These are phyloP conservation scores for Eonycteris spelaea DNA, from an alignment of 2,113 vertebrate genomes.

Conservation along the genomic window DNA sequence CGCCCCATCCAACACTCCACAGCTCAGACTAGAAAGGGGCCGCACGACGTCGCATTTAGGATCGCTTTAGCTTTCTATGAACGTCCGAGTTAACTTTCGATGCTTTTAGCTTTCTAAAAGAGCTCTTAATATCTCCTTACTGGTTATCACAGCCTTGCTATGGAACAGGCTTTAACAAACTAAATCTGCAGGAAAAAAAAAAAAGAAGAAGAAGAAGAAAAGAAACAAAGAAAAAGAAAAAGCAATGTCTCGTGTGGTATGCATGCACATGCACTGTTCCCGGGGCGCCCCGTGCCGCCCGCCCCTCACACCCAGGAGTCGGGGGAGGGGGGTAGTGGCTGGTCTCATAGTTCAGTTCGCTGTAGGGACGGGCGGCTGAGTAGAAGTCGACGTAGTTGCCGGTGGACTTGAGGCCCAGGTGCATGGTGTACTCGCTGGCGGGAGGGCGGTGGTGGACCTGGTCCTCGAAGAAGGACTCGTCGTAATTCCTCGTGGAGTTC, in stretches of 20 bases:
- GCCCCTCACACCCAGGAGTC: slow-evolving; percentile 97
- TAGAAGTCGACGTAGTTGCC: slow-evolving; percentile 99
- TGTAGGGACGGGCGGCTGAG: slow-evolving; percentile 98
- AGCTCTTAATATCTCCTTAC: slow-evolving; percentile 77
- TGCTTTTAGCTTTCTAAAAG: slow-evolving; percentile 80
- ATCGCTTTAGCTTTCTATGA: slow-evolving; percentile 77
- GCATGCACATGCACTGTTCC: slow-evolving; percentile 99
- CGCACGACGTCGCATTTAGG: slow-evolving; percentile 63
- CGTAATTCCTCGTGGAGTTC: slow-evolving; percentile 94
- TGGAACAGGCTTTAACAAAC: slow-evolving; percentile 91
- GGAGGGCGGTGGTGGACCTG: slow-evolving; percentile 92
- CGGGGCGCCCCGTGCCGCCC: slow-evolving; percentile 75
- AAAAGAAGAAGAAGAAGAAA: background rate
- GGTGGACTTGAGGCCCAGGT: slow-evolving; percentile 99
- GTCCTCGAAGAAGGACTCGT: slow-evolving; percentile 94
- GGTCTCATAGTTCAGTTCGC: slow-evolving; percentile 99
- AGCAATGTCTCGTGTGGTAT: slow-evolving; percentile 89
- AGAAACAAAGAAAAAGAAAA: slow-evolving; percentile 80
- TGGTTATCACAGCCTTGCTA: slow-evolving; percentile 85
- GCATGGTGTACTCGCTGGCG: slow-evolving; percentile 97
- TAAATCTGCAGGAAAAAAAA: slow-evolving; percentile 83
- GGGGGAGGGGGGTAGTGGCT: slow-evolving; percentile 99
- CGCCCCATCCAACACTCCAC: slow-evolving; percentile 75
- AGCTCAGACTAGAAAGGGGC: slow-evolving; percentile 76
- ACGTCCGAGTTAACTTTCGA: slow-evolving; percentile 75